Evolutionary conservation across 2,113 vertebrate species (phyloP).

Genomic region (Sturnus vulgaris): DNA sequence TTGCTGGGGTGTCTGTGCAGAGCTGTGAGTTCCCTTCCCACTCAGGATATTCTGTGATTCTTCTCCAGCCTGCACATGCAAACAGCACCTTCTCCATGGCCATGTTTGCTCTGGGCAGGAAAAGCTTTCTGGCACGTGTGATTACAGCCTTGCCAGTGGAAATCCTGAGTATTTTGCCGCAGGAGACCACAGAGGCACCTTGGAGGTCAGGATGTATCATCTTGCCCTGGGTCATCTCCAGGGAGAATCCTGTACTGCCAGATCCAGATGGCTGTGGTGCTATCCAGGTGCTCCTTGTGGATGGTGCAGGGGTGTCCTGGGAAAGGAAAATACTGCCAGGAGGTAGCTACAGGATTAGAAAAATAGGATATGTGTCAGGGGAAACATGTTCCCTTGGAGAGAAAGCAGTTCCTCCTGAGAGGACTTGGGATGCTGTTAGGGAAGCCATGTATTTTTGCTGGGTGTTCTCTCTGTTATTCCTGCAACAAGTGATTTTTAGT

Average conservation of each 20-base stretch:
- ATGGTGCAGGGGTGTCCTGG: background rate
- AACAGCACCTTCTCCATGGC: background rate
- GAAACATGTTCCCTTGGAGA: background rate
- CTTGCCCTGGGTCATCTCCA: background rate
- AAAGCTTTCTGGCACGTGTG: rapidly evolving
- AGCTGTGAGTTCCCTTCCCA: background rate
- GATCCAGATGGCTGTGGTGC: background rate
- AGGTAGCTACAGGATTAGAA: background rate
- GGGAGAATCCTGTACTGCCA: background rate
- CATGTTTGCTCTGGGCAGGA: background rate
- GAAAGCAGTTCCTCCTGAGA: background rate
- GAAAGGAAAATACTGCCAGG: background rate
- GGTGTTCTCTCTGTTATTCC: background rate
- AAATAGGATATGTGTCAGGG: background rate
- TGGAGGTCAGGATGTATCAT: rapidly evolving
- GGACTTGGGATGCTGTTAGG: background rate
- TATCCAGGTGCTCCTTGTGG: background rate
- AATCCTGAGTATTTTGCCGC: background rate
- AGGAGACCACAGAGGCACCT: background rate
- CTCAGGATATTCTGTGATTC: background rate
- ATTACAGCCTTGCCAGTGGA: background rate
- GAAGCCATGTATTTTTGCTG: background rate
- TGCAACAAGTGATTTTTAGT: background rate
- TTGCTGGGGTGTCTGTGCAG: background rate
- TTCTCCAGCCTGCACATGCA: background rate